A percentile compares a stretch with the other conserved stretches of the same genome.
Conservation (phyloP, 1,140 invertebrate species). For the Macrobrachium nipponense region DNA sequence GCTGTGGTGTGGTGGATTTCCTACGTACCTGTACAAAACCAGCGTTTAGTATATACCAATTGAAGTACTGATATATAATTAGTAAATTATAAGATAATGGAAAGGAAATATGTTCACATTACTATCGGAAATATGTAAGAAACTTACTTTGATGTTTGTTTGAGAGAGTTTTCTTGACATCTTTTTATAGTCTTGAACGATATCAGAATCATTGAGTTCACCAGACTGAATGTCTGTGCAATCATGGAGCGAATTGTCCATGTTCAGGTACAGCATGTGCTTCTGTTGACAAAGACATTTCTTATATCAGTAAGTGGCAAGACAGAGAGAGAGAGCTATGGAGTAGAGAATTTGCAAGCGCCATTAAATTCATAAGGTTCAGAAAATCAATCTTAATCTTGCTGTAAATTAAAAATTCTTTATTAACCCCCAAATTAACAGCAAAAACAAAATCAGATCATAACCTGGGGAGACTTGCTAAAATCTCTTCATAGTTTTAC, state of each 20-base stretch:
- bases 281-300: slow-evolving; percentile 70
- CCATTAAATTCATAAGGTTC: no score
- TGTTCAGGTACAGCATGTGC: slow-evolving; percentile 82
- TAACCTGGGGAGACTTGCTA: no score
- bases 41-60: neutral
- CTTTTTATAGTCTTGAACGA: slow-evolving; percentile 86
- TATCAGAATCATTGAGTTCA: slow-evolving; percentile 78
- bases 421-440: no score
- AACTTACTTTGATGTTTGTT: slow-evolving; percentile 67
- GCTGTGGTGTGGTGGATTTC: slow-evolving; percentile 69
- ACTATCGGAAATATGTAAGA: neutral
- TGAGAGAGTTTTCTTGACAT: slow-evolving; percentile 70
- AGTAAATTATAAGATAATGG: neutral
- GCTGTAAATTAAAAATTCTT: no score
- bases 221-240: slow-evolving; percentile 79
- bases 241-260: slow-evolving; percentile 82
- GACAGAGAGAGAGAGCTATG: neutral
- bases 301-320: slow-evolving; percentile 23
- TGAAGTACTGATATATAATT: neutral
- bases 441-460: no score
- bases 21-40: slow-evolving; percentile 39
- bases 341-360: slow-evolving; percentile 1
- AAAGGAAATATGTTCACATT: neutral
- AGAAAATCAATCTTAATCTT: no score
- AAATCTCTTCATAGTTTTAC: slow-evolving; percentile 57